Evolutionary conservation across 1,140 invertebrate genomes (phyloP).

Genomic region (Drosophila trapezifrons): DNA sequence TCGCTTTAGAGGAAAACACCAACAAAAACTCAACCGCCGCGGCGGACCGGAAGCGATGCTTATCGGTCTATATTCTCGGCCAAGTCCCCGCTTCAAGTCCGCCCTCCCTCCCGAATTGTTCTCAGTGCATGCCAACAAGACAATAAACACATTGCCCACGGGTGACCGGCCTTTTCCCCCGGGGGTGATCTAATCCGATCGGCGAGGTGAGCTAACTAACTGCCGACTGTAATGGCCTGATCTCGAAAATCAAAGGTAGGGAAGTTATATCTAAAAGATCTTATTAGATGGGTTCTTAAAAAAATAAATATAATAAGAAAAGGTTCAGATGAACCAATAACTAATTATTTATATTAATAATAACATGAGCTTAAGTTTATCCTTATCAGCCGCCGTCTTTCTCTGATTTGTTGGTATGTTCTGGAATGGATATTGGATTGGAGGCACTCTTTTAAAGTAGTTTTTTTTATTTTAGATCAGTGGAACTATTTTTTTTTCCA

Average conservation of each 20-base stretch:
- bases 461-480: background rate
- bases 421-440: too few species aligned
- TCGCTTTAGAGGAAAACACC: constrained; percentile 40
- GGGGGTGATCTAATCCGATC: constrained; percentile 17
- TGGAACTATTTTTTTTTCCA: background rate
- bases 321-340: too few species aligned
- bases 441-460: background rate
- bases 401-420: too few species aligned
- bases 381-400: too few species aligned
- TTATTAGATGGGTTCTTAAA: too few species aligned
- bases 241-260: constrained; percentile 1
- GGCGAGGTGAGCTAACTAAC: constrained; percentile 17
- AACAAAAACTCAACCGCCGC: constrained; percentile 23
- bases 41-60: constrained; percentile 76
- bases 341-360: too few species aligned
- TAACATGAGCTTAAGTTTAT: too few species aligned
- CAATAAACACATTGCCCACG: constrained; percentile 20
- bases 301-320: too few species aligned
- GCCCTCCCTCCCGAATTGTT: constrained; percentile 8
- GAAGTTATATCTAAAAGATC: background rate
- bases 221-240: constrained; percentile 9
- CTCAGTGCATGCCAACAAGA: constrained; percentile 63
- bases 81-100: constrained; percentile 21
- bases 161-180: constrained; percentile 7
- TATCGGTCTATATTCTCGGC: constrained; percentile 49